A percentile compares a stretch with the other conserved stretches of the same genome.
phyloP scores from a whole-genome alignment of 2,797 vertebrate genomes.

The Hippoglossus hippoglossus region DNA sequence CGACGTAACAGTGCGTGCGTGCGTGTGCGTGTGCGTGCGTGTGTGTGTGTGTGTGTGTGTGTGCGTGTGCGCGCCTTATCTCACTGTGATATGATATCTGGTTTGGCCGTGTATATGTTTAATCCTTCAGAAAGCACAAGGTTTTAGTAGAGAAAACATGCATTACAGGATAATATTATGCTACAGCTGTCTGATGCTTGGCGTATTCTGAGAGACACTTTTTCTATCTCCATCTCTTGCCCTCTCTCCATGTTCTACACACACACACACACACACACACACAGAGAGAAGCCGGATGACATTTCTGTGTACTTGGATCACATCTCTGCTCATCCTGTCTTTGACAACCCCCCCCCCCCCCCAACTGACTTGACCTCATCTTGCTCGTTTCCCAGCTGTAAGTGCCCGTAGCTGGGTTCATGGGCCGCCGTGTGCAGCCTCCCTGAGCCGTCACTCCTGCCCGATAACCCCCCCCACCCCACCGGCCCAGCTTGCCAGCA shows the following conservation, averaged over 20 bases:
- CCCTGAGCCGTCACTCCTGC: slow-evolving; percentile 17
- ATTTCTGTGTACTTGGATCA: slow-evolving; percentile 34
- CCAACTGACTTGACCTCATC: slow-evolving; percentile 38
- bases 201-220: slow-evolving; percentile 9
- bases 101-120: slow-evolving; percentile 38
- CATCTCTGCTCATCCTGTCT: slow-evolving; percentile 36
- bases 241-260: not conserved
- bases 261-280: not conserved
- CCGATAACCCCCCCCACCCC: slow-evolving; percentile 10
- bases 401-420: slow-evolving; percentile 28
- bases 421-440: slow-evolving; percentile 44
- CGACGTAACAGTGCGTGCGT: not conserved
- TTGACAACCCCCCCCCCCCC: not conserved
- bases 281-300: slow-evolving; percentile 32
- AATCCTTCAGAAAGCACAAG: slow-evolving; percentile 47
- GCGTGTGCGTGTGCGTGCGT: not conserved
- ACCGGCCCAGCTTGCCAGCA: slow-evolving; percentile 26
- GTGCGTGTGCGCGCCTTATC: not conserved
- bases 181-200: slow-evolving; percentile 36
- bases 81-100: slow-evolving; percentile 22
- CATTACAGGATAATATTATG: slow-evolving; percentile 47
- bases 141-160: slow-evolving; percentile 46
- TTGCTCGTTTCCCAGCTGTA: slow-evolving; percentile 24
- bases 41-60: not conserved
- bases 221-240: slow-evolving; percentile 4